These are phyloP conservation scores for Microplitis mediator DNA, from an alignment of 1,140 invertebrate genomes.

Conservation along the genomic window DNA sequence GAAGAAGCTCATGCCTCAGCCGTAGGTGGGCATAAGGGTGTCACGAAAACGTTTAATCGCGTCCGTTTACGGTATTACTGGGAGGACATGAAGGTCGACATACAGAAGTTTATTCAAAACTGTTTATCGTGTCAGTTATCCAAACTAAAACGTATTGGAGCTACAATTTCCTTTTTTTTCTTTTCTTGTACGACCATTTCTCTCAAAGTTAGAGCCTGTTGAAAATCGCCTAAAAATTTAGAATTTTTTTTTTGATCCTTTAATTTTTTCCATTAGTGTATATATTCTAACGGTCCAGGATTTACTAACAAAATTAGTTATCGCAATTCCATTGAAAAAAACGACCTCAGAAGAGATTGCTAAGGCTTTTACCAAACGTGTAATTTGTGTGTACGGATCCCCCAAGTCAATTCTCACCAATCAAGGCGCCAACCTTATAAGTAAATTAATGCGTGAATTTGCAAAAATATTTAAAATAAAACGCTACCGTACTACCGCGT, in stretches of 20 bases:
- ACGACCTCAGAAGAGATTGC: neutral
- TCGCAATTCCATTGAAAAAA: neutral
- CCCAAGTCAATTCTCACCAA: neutral
- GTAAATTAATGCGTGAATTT: neutral
- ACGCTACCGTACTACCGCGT: neutral
- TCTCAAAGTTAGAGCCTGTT: too few species aligned
- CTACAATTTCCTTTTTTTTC: too few species aligned
- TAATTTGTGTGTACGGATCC: neutral
- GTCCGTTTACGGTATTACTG: neutral
- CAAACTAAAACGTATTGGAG: too few species aligned
- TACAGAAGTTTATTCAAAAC: neutral
- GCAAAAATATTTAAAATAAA: slow-evolving; percentile 6
- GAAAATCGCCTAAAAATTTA: too few species aligned
- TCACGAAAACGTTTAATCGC: neutral
- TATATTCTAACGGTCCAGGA: slow-evolving; percentile 3
- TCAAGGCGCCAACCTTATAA: neutral
- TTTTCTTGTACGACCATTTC: too few species aligned
- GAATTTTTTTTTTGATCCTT: too few species aligned
- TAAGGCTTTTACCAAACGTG: neutral
- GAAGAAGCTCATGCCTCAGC: too few species aligned
- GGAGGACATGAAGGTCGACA: slow-evolving; percentile 10
- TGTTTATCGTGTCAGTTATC: too few species aligned
- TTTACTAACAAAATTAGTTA: slow-evolving; percentile 2
- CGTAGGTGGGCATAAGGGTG: neutral
- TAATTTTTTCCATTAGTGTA: neutral